Evolutionary conservation across 2,113 vertebrate species (phyloP).

Genomic region (Polypterus bichir): DNA sequence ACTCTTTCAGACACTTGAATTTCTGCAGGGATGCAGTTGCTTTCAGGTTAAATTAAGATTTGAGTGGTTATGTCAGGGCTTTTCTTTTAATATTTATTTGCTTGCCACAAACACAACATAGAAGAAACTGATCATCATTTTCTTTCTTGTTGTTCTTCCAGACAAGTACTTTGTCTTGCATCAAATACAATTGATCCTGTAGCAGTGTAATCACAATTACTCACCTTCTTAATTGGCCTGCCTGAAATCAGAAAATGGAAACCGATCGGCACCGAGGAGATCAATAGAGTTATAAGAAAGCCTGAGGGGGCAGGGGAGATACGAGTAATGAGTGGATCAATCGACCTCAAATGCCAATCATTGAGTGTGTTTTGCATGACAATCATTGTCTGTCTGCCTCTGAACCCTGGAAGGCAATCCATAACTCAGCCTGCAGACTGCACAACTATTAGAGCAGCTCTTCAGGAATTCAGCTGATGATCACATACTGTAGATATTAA

Average conservation of each 20-base stretch:
- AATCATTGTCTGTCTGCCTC: conserved; percentile 41
- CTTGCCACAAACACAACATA: not conserved
- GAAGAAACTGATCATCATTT: conserved; percentile 38
- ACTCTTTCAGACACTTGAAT: not conserved
- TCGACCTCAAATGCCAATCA: conserved; percentile 67
- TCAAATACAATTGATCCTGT: conserved; percentile 84
- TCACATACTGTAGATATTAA: too few relatives aligned
- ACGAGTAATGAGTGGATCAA: conserved; percentile 74
- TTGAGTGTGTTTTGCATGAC: conserved; percentile 58
- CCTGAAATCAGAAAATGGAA: conserved; percentile 91
- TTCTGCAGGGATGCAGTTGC: not conserved
- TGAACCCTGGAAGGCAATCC: not conserved
- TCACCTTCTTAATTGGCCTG: conserved; percentile 95
- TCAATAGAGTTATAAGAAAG: conserved; percentile 88
- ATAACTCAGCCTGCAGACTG: not conserved
- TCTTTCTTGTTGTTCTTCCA: conserved; percentile 45
- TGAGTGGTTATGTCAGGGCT: not conserved
- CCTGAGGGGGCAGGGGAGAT: conserved; percentile 59
- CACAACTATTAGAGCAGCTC: not conserved
- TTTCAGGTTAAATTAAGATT: conserved; percentile 10
- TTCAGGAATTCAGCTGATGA: not conserved
- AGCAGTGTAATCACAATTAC: conserved; percentile 93
- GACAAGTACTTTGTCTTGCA: conserved; percentile 64
- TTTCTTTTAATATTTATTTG: not conserved
- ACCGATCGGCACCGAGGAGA: conserved; percentile 72